Base-by-base conservation (phyloP, 1,140 invertebrate species). In the Philopotamus ludificatus region DNA sequence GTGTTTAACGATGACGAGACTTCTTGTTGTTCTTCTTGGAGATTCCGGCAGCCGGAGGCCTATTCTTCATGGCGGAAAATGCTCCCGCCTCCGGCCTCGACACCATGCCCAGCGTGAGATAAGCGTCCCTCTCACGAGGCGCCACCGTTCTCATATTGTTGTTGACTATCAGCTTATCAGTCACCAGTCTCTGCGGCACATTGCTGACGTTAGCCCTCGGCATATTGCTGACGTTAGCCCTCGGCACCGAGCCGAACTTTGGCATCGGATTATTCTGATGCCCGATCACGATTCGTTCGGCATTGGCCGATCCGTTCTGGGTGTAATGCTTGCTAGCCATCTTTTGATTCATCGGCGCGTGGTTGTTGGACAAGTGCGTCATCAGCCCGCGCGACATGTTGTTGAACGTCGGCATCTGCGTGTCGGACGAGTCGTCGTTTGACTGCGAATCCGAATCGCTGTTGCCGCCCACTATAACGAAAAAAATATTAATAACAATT, bases 391-490 rank as follows among this genome's bases (percentile, higher is more conserved):
- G n/a, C n/a, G n/a, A n/a, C 47, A 65, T 51, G 39, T 63, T 66
- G 4, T 47, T 20, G 20, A 26, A 54, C 75, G 68, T 62, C 75
- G 68, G 62, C 72, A 89, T 84, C 75, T 88, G 87, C 73, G 87
- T 89, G 70, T 87, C 86, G 72, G 87, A 87, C 63, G 88, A 87
- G 71, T 88, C 85, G 71, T 87, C 84, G 76, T 88, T 90, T 47
- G 87, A 91, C 77, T 94, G 91, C 10, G 92, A 94, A 79, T 95
- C 93, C 47, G 89, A 90, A 79, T 94, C 93, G 80, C 91, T 94
- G 73, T 91, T 90, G 73, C 89, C 84, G 73, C 91, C 90, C 81
- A 86, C 88, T 90, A 75, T 73, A 82, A 82, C 76, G n/a, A n/a
- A n/a, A n/a, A n/a, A 73, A 82, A 82, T n/a, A 76, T 70, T 77